A percentile compares a stretch with the other conserved stretches of the same genome.
Evolutionary conservation across 2,797 vertebrate species (phyloP).

Genomic region (Lagocephalus sceleratus): DNA sequence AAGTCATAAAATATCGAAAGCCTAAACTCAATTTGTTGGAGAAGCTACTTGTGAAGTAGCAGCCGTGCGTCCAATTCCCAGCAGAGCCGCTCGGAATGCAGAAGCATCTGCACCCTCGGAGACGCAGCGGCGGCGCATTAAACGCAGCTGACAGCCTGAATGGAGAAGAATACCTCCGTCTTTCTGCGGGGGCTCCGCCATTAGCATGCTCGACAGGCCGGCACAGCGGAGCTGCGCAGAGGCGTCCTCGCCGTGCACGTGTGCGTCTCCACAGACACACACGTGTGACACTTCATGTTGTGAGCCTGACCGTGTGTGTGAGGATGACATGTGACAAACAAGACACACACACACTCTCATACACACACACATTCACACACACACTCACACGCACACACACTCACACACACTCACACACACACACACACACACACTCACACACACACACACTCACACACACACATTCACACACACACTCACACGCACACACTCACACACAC

Average conservation of each 20-base stretch:
- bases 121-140: conserved; percentile 48
- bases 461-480: too few relatives aligned
- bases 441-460: too few relatives aligned
- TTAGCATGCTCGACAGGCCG: conserved; percentile 29
- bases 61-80: conserved; percentile 44
- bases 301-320: too few relatives aligned
- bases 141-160: conserved; percentile 54
- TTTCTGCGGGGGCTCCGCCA: conserved; percentile 42
- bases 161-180: conserved; percentile 32
- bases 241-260: conserved; percentile 7
- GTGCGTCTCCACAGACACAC: conserved; percentile 1
- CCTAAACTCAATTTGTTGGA: conserved; percentile 69
- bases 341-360: conserved; percentile 15
- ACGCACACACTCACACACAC: too few relatives aligned
- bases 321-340: too few relatives aligned
- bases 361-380: too few relatives aligned
- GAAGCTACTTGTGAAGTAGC: conserved; percentile 53
- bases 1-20: conserved; percentile 54
- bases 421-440: too few relatives aligned
- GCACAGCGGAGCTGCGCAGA: conserved; percentile 8
- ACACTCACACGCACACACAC: too few relatives aligned
- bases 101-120: conserved; percentile 35
- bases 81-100: conserved; percentile 36
- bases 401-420: too few relatives aligned
- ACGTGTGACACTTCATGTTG: too few relatives aligned